phyloP scores from a whole-genome alignment of 2,888 invertebrate genomes.

The Cheilosia variabilis region DNA sequence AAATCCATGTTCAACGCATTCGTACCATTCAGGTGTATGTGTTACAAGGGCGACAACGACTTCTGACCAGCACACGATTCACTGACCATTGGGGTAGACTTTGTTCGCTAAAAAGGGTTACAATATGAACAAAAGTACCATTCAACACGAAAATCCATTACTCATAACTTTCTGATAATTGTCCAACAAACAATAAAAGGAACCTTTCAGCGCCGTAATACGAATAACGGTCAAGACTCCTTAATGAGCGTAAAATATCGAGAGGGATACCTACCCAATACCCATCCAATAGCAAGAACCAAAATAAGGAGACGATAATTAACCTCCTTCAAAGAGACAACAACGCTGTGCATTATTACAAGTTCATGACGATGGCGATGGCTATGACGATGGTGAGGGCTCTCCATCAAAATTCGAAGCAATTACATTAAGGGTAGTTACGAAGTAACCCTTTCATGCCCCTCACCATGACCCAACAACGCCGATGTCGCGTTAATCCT shows the following conservation, averaged over 20 bases:
- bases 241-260: slow-evolving; percentile 13
- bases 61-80: neutral
- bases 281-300: neutral
- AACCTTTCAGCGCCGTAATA: slow-evolving; percentile 2
- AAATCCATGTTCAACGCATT: too few relatives aligned
- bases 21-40: neutral
- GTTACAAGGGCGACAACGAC: neutral
- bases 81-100: neutral
- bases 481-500: slow-evolving; percentile 58
- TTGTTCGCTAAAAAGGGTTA: neutral
- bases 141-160: neutral
- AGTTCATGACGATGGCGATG: slow-evolving; percentile 4
- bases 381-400: slow-evolving; percentile 4
- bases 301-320: slow-evolving; percentile 36
- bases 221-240: slow-evolving; percentile 20
- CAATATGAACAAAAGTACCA: neutral
- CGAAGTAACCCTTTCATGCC: neutral
- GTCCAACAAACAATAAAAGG: neutral
- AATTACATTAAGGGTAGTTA: slow-evolving; percentile 43
- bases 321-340: slow-evolving; percentile 41
- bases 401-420: slow-evolving; percentile 58
- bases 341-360: slow-evolving; percentile 36
- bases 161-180: neutral
- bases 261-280: slow-evolving; percentile 1
- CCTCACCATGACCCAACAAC: slow-evolving; percentile 10